Percentiles rank a stretch among this genome's conserved stretches.
Conservation (phyloP, 1,140 invertebrate species). For the Pomacea maculata region DNA sequence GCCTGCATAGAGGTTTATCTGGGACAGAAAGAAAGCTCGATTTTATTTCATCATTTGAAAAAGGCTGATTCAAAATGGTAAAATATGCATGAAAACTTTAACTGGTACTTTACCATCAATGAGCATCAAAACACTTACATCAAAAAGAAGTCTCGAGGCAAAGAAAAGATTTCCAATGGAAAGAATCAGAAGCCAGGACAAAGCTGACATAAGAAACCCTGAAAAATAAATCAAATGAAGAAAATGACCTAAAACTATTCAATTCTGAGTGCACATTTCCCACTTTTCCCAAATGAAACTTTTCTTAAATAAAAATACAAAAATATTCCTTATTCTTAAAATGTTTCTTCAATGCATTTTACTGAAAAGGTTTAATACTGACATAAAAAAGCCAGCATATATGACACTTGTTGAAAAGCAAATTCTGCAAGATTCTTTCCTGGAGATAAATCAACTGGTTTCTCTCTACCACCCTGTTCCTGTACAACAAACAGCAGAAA, state of each 20-base stretch:
- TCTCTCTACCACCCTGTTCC: too few species aligned
- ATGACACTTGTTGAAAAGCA: too few species aligned
- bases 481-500: too few species aligned
- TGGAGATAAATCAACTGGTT: too few species aligned
- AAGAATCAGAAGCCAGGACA: constrained; percentile 81
- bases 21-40: constrained; percentile 40
- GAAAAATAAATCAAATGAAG: constrained; percentile 9
- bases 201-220: constrained; percentile 79
- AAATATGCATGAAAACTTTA: background rate
- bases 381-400: too few species aligned
- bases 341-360: background rate
- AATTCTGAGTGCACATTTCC: too few species aligned
- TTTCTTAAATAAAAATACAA: background rate
- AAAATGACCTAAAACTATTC: too few species aligned
- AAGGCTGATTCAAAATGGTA: background rate
- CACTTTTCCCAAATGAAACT: background rate
- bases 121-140: constrained; percentile 69
- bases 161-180: constrained; percentile 87
- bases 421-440: too few species aligned
- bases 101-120: too few species aligned
- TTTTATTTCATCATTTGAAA: background rate
- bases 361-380: background rate
- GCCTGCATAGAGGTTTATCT: constrained; percentile 87
- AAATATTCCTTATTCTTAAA: too few species aligned
- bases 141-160: constrained; percentile 82